These are phyloP conservation scores for Chaetorhynchus papuensis DNA, from an alignment of 2,113 vertebrate genomes.

Conservation along the genomic window DNA sequence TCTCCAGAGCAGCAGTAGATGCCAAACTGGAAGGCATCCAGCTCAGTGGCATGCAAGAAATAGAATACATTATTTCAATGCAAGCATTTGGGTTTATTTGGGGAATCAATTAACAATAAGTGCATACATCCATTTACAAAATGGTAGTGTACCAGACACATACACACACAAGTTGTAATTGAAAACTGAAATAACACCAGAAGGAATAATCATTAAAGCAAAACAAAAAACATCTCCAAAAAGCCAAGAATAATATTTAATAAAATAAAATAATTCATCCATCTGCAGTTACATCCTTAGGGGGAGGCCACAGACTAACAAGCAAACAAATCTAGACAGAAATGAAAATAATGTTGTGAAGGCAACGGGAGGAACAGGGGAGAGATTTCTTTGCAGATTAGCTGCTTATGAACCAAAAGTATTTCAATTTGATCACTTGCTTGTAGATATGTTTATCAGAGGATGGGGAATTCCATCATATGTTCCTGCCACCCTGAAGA, in stretches of 20 bases:
- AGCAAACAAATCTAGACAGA: slow-evolving; percentile 61
- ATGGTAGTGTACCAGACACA: slow-evolving; percentile 60
- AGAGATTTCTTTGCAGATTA: slow-evolving; percentile 63
- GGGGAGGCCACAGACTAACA: slow-evolving; percentile 55
- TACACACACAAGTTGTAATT: slow-evolving; percentile 65
- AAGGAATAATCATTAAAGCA: slow-evolving; percentile 69
- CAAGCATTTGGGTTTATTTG: slow-evolving; percentile 61
- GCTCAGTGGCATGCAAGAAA: slow-evolving; percentile 60
- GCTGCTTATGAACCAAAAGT: slow-evolving; percentile 40
- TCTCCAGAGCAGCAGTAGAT: background rate
- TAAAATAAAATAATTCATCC: slow-evolving; percentile 70
- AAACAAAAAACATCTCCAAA: slow-evolving; percentile 54
- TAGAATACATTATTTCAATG: slow-evolving; percentile 61
- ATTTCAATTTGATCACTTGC: slow-evolving; percentile 58
- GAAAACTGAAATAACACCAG: slow-evolving; percentile 74
- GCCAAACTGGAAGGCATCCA: slow-evolving; percentile 57
- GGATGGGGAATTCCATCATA: slow-evolving; percentile 30
- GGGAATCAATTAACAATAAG: slow-evolving; percentile 72
- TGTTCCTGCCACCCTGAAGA: background rate
- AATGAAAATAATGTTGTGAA: slow-evolving; percentile 51
- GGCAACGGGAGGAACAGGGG: background rate
- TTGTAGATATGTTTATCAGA: slow-evolving; percentile 28
- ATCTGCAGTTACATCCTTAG: slow-evolving; percentile 66
- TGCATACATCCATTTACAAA: slow-evolving; percentile 72
- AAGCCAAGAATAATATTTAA: slow-evolving; percentile 75